phyloP scores from a whole-genome alignment of 2,113 vertebrate genomes.

The Pluvialis apricaria region DNA sequence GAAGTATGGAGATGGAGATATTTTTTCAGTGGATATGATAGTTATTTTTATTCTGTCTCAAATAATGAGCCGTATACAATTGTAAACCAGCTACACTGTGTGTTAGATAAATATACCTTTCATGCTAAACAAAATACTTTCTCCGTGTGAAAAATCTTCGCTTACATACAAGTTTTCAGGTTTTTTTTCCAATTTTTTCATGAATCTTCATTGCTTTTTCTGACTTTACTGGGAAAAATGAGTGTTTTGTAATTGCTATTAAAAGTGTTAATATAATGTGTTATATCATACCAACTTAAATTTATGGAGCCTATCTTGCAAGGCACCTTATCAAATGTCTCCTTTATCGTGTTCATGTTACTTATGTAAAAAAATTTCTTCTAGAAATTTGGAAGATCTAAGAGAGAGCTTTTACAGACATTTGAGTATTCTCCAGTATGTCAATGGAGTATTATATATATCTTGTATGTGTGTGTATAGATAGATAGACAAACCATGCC shows the following conservation, averaged over 20 bases:
- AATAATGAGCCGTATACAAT: background rate
- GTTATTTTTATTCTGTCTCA: background rate
- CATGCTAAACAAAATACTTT: background rate
- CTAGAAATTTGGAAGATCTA: background rate
- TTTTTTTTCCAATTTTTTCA: background rate
- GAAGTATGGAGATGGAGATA: background rate
- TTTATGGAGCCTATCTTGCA: background rate
- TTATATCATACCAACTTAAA: background rate
- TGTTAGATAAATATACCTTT: background rate
- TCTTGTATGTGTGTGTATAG: background rate
- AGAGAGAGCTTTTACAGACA: background rate
- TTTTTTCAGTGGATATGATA: background rate
- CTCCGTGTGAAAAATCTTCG: background rate
- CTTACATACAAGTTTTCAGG: background rate
- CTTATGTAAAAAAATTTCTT: background rate
- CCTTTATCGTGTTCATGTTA: background rate
- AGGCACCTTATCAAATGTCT: background rate
- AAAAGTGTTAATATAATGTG: background rate
- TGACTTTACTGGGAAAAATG: background rate
- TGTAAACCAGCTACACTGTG: background rate
- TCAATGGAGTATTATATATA: background rate
- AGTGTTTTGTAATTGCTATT: background rate
- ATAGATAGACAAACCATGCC: background rate
- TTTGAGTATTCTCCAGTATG: background rate
- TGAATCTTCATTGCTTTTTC: background rate